phyloP scores from a whole-genome alignment of 2,797 vertebrate genomes.

The Onychomys arenicola region DNA sequence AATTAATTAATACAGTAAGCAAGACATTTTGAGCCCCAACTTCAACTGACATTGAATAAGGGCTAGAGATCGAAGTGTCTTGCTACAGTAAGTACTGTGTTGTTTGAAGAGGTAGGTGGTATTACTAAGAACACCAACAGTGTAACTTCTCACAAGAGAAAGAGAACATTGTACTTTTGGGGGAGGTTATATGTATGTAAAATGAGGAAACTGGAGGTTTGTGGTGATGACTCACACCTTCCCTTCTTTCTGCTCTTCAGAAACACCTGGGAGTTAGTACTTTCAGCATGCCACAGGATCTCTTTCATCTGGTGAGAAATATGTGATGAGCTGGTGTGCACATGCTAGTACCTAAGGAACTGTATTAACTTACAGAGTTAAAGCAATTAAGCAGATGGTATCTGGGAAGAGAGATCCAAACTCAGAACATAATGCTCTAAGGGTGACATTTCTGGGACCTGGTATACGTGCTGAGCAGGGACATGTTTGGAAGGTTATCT shows the following conservation, averaged over 20 bases:
- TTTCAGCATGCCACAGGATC: neutral
- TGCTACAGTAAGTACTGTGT: neutral
- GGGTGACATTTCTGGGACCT: neutral
- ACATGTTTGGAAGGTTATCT: neutral
- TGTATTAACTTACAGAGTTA: neutral
- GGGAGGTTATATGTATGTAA: neutral
- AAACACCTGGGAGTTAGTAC: neutral
- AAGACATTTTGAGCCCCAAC: constrained; percentile 1
- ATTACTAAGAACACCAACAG: neutral
- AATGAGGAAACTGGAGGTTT: neutral
- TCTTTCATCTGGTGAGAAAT: neutral
- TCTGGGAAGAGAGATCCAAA: neutral
- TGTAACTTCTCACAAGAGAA: neutral
- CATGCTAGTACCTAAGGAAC: neutral
- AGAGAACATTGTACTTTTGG: neutral
- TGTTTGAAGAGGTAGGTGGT: neutral
- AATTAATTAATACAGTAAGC: neutral
- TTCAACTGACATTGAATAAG: neutral
- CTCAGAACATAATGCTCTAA: neutral
- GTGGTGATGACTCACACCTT: neutral
- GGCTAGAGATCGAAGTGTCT: neutral
- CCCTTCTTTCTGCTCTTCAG: neutral
- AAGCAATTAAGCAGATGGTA: neutral
- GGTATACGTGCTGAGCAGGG: neutral
- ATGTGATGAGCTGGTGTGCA: neutral